A percentile compares a stretch with the other conserved stretches of the same genome.
These are phyloP conservation scores for Monarcha castaneiventris DNA, from an alignment of 2,113 vertebrate genomes.

Conservation along the genomic window DNA sequence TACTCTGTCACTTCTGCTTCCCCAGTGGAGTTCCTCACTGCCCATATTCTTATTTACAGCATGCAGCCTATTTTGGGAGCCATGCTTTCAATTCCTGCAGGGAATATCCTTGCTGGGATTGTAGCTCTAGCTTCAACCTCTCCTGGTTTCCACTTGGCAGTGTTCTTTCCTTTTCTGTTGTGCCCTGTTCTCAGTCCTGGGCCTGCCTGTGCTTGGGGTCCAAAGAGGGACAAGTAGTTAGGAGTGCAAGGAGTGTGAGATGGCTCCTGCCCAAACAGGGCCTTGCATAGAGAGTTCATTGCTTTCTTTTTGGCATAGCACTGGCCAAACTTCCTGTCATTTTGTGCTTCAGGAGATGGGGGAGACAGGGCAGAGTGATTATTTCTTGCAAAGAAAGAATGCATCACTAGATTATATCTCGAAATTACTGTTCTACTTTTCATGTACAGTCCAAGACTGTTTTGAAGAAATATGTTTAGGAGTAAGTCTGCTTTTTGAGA, in stretches of 20 bases:
- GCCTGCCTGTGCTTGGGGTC: background rate
- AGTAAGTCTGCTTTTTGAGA: background rate
- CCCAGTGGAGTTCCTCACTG: background rate
- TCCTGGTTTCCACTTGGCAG: background rate
- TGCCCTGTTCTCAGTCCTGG: background rate
- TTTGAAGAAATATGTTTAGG: background rate
- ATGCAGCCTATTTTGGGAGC: background rate
- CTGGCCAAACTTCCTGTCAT: background rate
- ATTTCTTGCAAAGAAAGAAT: constrained; percentile 2
- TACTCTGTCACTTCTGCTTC: background rate
- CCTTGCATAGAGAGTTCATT: background rate
- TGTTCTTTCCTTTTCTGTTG: background rate
- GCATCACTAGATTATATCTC: background rate
- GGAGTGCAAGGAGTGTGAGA: background rate
- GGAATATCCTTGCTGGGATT: background rate
- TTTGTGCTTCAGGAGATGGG: background rate
- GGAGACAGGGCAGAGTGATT: background rate
- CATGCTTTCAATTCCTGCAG: background rate
- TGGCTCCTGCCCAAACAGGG: background rate
- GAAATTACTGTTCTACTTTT: background rate
- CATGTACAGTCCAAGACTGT: background rate
- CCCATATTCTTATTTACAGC: background rate
- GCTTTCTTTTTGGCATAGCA: background rate
- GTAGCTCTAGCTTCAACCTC: background rate
- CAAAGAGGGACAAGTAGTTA: background rate